Conservation (phyloP, 2,797 vertebrate genomes). For the Perodicticus potto region DNA sequence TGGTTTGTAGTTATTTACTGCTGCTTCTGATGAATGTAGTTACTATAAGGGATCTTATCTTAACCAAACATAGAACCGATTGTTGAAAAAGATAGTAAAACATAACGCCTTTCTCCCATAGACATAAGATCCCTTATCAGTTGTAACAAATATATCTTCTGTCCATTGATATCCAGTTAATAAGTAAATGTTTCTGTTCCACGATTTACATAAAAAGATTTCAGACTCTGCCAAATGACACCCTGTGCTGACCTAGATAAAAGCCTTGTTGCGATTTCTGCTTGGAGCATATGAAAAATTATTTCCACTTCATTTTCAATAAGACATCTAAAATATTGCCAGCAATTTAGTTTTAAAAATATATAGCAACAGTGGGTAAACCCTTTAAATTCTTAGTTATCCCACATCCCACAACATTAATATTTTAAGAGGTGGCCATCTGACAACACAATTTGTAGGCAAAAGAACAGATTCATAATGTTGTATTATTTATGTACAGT, state of each 20-base stretch:
- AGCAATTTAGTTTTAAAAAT: conserved; percentile 11
- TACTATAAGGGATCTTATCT: conserved; percentile 24
- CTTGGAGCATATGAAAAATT: conserved; percentile 61
- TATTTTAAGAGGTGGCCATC: conserved; percentile 51
- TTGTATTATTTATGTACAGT: conserved; percentile 3
- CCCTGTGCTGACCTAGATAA: conserved; percentile 21
- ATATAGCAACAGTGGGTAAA: neutral
- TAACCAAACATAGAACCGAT: conserved; percentile 50
- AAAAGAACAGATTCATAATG: conserved; percentile 64
- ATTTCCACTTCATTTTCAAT: conserved; percentile 29
- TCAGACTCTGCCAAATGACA: conserved; percentile 45
- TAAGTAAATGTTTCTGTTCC: conserved; percentile 69
- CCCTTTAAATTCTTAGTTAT: conserved; percentile 20
- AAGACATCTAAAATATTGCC: conserved; percentile 44
- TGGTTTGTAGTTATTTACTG: conserved; percentile 47
- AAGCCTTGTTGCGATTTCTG: conserved; percentile 34
- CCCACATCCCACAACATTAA: neutral
- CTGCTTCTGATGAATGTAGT: conserved; percentile 45
- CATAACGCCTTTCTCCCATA: conserved; percentile 31
- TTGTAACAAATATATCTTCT: conserved; percentile 67
- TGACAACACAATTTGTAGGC: conserved; percentile 31
- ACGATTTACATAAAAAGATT: conserved; percentile 65
- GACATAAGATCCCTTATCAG: conserved; percentile 62
- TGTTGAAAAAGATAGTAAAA: conserved; percentile 67
- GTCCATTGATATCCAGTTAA: conserved; percentile 65